A percentile compares a stretch with the other conserved stretches of the same genome.
These are phyloP conservation scores for Pollimyrus isidori DNA, from an alignment of 2,113 vertebrate genomes.

Conservation along the genomic window DNA sequence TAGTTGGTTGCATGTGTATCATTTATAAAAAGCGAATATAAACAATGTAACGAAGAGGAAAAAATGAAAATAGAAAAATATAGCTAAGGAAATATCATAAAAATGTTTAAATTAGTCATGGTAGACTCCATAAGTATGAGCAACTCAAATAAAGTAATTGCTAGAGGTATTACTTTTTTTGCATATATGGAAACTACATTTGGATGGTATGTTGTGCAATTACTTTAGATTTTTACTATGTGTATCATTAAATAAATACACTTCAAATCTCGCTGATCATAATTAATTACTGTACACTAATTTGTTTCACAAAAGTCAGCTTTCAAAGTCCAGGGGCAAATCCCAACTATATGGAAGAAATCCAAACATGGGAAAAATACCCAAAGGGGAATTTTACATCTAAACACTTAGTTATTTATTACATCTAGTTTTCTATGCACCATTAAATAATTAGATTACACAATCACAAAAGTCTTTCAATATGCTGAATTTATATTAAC, in stretches of 20 bases:
- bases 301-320: not conserved
- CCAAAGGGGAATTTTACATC: not conserved
- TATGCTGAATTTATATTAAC: conserved; percentile 37
- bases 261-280: not conserved
- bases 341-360: not conserved
- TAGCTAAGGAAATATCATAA: not conserved
- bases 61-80: not conserved
- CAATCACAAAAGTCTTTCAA: conserved; percentile 31
- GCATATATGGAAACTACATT: not conserved
- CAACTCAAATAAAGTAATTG: not conserved
- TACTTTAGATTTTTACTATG: not conserved
- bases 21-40: not conserved
- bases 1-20: not conserved
- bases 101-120: not conserved
- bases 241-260: not conserved
- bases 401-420: no score
- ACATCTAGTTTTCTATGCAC: not conserved
- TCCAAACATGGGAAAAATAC: not conserved
- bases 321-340: not conserved
- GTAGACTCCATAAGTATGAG: not conserved
- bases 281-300: not conserved
- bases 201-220: not conserved
- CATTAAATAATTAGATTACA: conserved; percentile 2
- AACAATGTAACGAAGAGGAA: not conserved
- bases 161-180: not conserved